Percentiles rank a stretch among this genome's conserved stretches.
Evolutionary conservation across 1,140 invertebrate genomes (phyloP).

Genomic region (Rhopalosiphum padi): DNA sequence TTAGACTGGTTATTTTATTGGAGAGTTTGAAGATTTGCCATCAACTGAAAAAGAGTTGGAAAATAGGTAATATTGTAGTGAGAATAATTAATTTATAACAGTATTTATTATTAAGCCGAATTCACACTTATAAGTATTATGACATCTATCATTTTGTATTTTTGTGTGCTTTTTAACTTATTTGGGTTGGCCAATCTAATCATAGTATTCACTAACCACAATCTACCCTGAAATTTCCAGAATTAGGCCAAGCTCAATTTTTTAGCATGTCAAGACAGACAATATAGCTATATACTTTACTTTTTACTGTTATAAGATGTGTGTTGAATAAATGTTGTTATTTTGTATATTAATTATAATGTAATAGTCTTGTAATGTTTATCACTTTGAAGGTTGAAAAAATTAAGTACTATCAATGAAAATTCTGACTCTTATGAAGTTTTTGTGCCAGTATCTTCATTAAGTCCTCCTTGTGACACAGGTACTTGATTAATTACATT

Average conservation of each 20-base stretch:
- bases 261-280: background rate
- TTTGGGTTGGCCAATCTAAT: background rate
- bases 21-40: conserved; percentile 53
- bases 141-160: background rate
- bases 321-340: background rate
- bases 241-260: background rate
- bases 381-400: background rate
- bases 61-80: conserved; percentile 41
- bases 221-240: background rate
- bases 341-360: background rate
- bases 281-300: background rate
- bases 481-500: background rate
- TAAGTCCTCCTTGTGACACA: conserved; percentile 50
- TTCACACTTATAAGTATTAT: background rate
- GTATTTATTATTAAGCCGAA: background rate
- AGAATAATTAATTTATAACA: background rate
- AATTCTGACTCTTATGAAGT: conserved; percentile 41
- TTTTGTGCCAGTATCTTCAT: conserved; percentile 52
- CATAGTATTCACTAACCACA: background rate
- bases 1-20: conserved; percentile 56
- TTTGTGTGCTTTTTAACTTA: background rate
- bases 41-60: conserved; percentile 52
- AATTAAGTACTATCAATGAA: conserved; percentile 50
- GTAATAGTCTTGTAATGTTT: background rate
- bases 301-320: background rate